Conservation (phyloP, 2,113 vertebrate genomes). For the Mastomys natalensis region DNA sequence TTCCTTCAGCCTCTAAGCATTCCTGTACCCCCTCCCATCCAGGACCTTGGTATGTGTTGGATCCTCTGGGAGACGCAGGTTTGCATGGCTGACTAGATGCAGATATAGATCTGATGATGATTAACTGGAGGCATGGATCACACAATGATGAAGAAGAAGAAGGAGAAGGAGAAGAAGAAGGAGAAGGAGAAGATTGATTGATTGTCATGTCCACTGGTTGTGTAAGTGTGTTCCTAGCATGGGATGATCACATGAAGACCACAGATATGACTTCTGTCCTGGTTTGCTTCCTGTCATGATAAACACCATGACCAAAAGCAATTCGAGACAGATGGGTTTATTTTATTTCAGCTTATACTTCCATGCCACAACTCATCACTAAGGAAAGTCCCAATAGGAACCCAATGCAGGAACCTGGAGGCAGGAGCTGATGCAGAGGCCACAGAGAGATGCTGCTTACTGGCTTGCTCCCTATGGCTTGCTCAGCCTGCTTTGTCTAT, state of each 20-base stretch:
- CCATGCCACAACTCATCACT: not conserved
- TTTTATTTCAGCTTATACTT: not conserved
- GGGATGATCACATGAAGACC: not conserved
- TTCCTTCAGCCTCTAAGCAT: not conserved
- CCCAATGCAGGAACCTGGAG: not conserved
- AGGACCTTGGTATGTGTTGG: conserved; percentile 16
- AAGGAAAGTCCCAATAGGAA: not conserved
- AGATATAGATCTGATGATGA: rapidly evolving
- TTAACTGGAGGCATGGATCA: not conserved
- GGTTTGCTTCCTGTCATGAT: not conserved
- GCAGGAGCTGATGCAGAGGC: not conserved
- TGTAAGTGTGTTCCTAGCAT: not conserved
- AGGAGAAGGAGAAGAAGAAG: too few species aligned
- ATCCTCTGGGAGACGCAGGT: not conserved
- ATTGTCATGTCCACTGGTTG: not conserved
- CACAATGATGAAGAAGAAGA: too few species aligned
- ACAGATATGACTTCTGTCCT: not conserved
- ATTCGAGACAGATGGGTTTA: too few species aligned
- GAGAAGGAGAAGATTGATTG: too few species aligned
- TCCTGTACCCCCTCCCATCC: not conserved
- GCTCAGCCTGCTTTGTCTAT: not conserved
- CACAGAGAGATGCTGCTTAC: not conserved
- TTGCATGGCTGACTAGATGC: not conserved
- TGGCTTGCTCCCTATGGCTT: not conserved
- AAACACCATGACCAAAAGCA: not conserved